Conservation (phyloP, 2,113 vertebrate genomes). For the Gymnogyps californianus region DNA sequence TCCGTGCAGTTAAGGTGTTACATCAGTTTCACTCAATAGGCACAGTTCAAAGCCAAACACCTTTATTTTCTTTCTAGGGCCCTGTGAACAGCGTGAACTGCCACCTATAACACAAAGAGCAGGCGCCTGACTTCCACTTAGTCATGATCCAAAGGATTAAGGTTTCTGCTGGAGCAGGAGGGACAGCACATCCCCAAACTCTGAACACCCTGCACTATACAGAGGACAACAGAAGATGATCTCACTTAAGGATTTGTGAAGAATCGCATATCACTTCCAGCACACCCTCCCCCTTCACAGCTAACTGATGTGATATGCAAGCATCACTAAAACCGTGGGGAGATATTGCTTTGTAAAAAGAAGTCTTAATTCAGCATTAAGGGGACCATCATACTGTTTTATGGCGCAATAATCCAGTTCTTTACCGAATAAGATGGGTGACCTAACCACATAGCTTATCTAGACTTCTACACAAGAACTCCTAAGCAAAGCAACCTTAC, state of each 20-base stretch:
- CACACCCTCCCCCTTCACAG: neutral
- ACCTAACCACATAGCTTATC: neutral
- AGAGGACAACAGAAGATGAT: neutral
- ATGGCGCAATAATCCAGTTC: slow-evolving; percentile 24
- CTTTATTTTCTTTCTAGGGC: neutral
- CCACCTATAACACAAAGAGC: neutral
- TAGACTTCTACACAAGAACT: neutral
- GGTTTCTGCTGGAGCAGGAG: neutral
- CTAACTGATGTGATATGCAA: neutral
- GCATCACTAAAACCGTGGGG: neutral
- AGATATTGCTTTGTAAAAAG: slow-evolving; percentile 27
- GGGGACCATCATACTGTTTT: slow-evolving; percentile 31
- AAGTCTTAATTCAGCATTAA: slow-evolving; percentile 42
- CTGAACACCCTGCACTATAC: neutral
- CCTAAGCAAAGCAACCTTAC: neutral
- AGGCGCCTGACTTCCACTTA: neutral
- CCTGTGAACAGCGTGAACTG: neutral
- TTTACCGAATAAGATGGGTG: neutral
- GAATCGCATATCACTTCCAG: neutral
- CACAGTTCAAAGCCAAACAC: neutral
- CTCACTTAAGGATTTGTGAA: neutral
- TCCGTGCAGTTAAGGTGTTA: rapidly evolving
- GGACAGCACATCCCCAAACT: neutral
- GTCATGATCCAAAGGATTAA: neutral
- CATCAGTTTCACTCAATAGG: neutral